phyloP scores from a whole-genome alignment of 2,888 invertebrate genomes.

The Andrena camellia region DNA sequence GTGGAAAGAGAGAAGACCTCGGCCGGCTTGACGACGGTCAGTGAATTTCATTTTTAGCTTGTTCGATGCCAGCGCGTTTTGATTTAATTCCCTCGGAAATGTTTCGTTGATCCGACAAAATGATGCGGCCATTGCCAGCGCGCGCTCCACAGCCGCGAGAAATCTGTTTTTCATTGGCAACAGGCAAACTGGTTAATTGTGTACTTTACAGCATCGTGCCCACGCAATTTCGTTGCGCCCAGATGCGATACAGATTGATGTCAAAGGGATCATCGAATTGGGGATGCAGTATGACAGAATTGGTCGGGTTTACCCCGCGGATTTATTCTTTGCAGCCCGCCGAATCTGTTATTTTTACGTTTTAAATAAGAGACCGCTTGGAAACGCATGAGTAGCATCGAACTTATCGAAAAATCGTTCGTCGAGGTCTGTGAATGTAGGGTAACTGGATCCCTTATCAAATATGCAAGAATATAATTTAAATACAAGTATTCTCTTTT shows the following conservation, averaged over 20 bases:
- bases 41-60: conserved; percentile 7
- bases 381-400: too few species aligned
- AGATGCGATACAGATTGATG: conserved; percentile 39
- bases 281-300: conserved; percentile 43
- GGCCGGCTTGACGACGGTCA: neutral
- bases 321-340: neutral
- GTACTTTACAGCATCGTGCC: conserved; percentile 65
- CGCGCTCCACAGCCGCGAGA: conserved; percentile 14
- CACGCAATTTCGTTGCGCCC: conserved; percentile 27
- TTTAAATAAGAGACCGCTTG: neutral
- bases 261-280: conserved; percentile 56
- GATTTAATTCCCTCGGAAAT: conserved; percentile 7
- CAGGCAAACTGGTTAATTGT: conserved; percentile 71
- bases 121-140: neutral
- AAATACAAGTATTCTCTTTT: too few species aligned
- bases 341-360: conserved; percentile 6
- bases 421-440: too few species aligned
- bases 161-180: conserved; percentile 54
- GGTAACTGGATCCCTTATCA: too few species aligned
- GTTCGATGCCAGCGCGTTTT: neutral
- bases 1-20: neutral
- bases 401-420: too few species aligned
- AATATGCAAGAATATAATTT: too few species aligned
- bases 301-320: conserved; percentile 28
- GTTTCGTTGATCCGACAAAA: conserved; percentile 24